Percentiles rank a stretch among this genome's conserved stretches.
Conservation (phyloP, 2,888 invertebrate species). For the Athalia circularis region DNA sequence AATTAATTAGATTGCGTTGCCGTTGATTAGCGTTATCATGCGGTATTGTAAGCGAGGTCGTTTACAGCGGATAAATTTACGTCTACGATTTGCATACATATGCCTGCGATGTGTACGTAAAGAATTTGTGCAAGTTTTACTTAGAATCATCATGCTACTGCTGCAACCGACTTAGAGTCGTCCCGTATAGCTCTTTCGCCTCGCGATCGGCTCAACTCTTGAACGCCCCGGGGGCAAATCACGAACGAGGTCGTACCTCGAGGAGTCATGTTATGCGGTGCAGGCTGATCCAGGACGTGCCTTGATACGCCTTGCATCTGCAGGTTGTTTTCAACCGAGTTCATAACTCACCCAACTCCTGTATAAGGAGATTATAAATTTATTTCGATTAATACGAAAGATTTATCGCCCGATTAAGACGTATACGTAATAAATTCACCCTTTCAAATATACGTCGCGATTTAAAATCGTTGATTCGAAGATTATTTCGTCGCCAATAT, state of each 20-base stretch:
- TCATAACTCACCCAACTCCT: not conserved
- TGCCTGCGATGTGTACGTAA: not conserved
- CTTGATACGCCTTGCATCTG: no score
- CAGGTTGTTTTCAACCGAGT: not conserved
- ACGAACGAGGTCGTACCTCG: slow-evolving; percentile 30
- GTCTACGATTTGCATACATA: no score
- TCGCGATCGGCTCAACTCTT: not conserved
- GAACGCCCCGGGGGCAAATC: slow-evolving; percentile 22
- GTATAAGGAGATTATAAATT: no score
- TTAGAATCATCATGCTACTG: no score
- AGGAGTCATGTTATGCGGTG: not conserved
- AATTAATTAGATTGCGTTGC: no score
- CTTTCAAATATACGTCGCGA: slow-evolving; percentile 7
- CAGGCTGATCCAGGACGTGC: not conserved
- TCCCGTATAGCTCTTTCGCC: slow-evolving; percentile 7
- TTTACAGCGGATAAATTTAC: no score
- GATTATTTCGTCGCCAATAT: not conserved
- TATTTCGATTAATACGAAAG: no score
- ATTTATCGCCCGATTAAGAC: no score
- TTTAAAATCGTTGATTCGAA: not conserved
- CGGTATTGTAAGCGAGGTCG: no score
- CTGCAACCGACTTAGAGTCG: not conserved
- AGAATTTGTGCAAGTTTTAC: not conserved
- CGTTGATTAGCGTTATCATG: no score
- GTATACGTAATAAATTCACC: slow-evolving; percentile 7